Conservation (phyloP, 2,113 vertebrate species). For the Erpornis zantholeuca region DNA sequence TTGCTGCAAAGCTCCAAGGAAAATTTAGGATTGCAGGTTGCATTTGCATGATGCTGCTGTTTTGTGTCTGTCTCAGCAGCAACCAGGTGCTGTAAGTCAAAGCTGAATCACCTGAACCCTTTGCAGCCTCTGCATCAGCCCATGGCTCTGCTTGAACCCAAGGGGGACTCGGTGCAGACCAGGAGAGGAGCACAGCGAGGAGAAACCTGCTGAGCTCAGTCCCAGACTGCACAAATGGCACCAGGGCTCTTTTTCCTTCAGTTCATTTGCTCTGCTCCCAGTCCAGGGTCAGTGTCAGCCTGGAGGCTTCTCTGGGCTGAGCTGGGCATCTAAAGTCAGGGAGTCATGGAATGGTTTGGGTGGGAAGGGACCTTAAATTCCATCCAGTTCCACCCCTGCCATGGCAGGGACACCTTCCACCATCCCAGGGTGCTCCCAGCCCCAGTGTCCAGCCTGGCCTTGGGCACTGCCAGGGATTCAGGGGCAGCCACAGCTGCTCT, state of each 20-base stretch:
- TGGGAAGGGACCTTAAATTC: not conserved
- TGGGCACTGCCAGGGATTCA: not conserved
- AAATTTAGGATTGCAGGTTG: not conserved
- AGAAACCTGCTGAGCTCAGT: not conserved
- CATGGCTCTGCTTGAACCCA: not conserved
- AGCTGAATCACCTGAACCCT: not conserved
- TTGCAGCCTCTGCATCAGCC: not conserved
- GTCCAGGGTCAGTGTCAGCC: not conserved
- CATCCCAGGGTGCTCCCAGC: not conserved
- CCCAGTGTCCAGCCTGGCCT: not conserved
- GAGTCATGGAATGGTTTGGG: not conserved
- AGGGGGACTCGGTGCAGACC: not conserved
- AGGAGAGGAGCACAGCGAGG: not conserved
- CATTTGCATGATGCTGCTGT: not conserved
- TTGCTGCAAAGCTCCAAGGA: not conserved
- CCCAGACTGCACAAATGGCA: no score
- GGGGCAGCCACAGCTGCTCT: not conserved
- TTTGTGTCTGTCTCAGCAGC: not conserved
- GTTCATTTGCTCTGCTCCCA: not conserved
- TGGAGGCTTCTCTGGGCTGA: not conserved
- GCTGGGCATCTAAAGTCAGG: not conserved
- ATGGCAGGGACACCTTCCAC: not conserved
- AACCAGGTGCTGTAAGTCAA: not conserved
- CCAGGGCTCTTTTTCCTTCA: not conserved
- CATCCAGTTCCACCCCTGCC: not conserved